Conservation (phyloP, 2,113 vertebrate genomes). For the Pterophyllum scalare region DNA sequence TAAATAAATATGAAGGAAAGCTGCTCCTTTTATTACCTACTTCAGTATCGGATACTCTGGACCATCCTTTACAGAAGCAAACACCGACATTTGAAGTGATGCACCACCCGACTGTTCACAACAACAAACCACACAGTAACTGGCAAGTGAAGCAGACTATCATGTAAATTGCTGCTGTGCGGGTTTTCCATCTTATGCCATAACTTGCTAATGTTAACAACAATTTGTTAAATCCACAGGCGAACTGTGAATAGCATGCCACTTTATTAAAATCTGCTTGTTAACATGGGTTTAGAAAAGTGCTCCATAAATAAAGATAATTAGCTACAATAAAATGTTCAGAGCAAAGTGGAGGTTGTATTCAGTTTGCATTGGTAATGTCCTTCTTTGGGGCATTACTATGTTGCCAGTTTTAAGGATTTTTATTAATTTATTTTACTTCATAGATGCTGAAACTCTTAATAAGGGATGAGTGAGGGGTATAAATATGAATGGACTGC, state of each 20-base stretch:
- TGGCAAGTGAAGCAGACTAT: not conserved
- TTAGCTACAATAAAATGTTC: not conserved
- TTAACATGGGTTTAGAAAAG: not conserved
- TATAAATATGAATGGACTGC: not conserved
- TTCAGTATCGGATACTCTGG: not conserved
- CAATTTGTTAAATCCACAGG: conserved; percentile 10
- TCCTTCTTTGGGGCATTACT: not conserved
- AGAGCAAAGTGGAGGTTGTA: not conserved
- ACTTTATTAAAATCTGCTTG: conserved; percentile 15
- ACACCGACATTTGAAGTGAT: not conserved
- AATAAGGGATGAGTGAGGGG: not conserved
- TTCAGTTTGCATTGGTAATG: not conserved
- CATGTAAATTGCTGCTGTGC: not conserved
- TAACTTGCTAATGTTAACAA: not conserved
- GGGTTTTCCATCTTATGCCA: not conserved
- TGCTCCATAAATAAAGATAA: conserved; percentile 8
- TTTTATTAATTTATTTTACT: not conserved
- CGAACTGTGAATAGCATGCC: not conserved
- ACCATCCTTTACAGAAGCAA: not conserved
- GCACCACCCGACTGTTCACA: not conserved
- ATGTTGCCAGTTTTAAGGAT: not conserved
- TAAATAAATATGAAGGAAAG: not conserved
- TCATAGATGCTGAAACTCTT: not conserved
- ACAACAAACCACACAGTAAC: not conserved
- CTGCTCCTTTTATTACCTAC: not conserved